Percentiles rank a stretch among this genome's conserved stretches.
Conservation (phyloP, 2,888 invertebrate species). For the Geophilus truncorum region DNA sequence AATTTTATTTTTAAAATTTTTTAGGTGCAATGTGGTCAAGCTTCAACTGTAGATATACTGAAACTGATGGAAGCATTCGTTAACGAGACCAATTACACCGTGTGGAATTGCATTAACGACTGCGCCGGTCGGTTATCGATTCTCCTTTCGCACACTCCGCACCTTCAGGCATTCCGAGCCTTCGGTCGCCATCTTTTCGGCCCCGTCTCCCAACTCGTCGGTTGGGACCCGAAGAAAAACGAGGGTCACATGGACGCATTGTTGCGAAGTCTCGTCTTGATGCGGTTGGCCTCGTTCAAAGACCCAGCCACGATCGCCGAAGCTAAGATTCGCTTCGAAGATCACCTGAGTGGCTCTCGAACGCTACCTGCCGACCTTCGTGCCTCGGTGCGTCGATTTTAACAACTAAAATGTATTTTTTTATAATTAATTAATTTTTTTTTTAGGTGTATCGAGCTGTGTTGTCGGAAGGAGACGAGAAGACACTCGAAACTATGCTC, state of each 20-base stretch:
- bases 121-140: conserved; percentile 70
- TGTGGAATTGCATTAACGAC: conserved; percentile 80
- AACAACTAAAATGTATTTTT: neutral
- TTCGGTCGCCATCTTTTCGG: conserved; percentile 70
- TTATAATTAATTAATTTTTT: neutral
- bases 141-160: conserved; percentile 72
- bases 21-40: conserved; percentile 58
- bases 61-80: conserved; percentile 77
- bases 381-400: conserved; percentile 55
- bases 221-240: conserved; percentile 75
- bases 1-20: no score
- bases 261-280: conserved; percentile 75
- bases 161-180: conserved; percentile 64
- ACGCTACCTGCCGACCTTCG: conserved; percentile 78
- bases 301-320: conserved; percentile 71
- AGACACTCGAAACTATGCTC: conserved; percentile 70
- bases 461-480: conserved; percentile 63
- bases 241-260: conserved; percentile 82
- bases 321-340: conserved; percentile 64
- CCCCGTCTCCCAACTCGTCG: conserved; percentile 66
- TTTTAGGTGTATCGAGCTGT: conserved; percentile 70
- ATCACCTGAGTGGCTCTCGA: conserved; percentile 59
- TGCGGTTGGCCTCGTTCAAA: conserved; percentile 73
- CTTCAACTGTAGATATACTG: conserved; percentile 71
- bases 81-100: conserved; percentile 85